phyloP scores from a whole-genome alignment of 2,797 vertebrate species.

The Lepilemur septentrionalis region DNA sequence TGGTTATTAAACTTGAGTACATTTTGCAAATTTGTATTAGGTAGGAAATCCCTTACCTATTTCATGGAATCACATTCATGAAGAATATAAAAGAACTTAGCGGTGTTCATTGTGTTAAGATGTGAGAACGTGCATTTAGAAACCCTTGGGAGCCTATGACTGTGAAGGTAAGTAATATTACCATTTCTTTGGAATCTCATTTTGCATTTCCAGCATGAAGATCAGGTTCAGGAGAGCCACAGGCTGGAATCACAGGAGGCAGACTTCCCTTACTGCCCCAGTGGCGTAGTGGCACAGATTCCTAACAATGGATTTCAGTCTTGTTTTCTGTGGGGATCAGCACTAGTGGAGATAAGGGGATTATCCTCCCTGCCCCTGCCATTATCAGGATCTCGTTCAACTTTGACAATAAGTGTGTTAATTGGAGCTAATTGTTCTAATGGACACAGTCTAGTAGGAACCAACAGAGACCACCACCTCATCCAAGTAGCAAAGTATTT shows the following conservation, averaged over 20 bases:
- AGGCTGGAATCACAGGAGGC: not conserved
- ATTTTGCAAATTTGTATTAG: not conserved
- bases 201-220: not conserved
- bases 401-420: not conserved
- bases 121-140: not conserved
- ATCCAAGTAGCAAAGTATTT: not conserved
- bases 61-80: not conserved
- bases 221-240: not conserved
- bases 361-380: not conserved
- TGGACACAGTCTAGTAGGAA: not conserved
- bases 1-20: not conserved
- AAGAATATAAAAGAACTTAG: not conserved
- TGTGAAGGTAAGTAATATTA: not conserved
- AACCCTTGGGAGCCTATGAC: not conserved
- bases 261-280: too few relatives aligned
- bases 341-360: not conserved
- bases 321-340: not conserved
- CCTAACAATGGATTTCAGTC: not conserved
- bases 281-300: not conserved
- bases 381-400: not conserved
- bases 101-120: not conserved
- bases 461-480: not conserved
- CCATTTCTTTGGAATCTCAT: not conserved
- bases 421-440: constrained; percentile 50
- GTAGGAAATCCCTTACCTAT: not conserved